phyloP scores from a whole-genome alignment of 2,888 invertebrate species.

The Netelia fuscicornis region DNA sequence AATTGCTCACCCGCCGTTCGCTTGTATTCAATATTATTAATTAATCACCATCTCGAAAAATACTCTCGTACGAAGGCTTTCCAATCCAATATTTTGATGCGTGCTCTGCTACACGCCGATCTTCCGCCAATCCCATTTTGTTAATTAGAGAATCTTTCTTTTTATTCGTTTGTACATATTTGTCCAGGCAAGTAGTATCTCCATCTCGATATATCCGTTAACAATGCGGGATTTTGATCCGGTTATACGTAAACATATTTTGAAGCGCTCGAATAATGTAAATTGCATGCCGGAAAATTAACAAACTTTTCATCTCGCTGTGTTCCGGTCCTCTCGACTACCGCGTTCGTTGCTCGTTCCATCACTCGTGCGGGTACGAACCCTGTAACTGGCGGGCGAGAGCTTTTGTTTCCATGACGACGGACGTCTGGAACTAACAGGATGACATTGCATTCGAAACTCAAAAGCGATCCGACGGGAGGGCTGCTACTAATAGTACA shows the following conservation, averaged over 20 bases:
- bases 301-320: too few species aligned
- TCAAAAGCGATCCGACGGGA: background rate
- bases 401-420: background rate
- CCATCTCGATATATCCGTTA: too few species aligned
- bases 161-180: background rate
- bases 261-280: too few species aligned
- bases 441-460: background rate
- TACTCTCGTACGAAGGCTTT: background rate
- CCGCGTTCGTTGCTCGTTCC: background rate
- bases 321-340: too few species aligned
- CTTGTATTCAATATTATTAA: background rate
- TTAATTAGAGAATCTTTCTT: background rate
- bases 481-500: background rate
- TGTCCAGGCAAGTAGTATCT: too few species aligned
- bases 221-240: too few species aligned
- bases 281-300: too few species aligned
- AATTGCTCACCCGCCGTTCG: background rate
- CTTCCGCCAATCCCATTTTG: background rate
- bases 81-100: background rate
- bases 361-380: background rate
- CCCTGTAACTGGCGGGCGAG: background rate
- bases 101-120: background rate
- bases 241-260: too few species aligned
- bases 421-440: background rate
- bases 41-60: background rate